These are phyloP conservation scores for Lutraria lutraria DNA, from an alignment of 2,888 invertebrate genomes.

Conservation along the genomic window DNA sequence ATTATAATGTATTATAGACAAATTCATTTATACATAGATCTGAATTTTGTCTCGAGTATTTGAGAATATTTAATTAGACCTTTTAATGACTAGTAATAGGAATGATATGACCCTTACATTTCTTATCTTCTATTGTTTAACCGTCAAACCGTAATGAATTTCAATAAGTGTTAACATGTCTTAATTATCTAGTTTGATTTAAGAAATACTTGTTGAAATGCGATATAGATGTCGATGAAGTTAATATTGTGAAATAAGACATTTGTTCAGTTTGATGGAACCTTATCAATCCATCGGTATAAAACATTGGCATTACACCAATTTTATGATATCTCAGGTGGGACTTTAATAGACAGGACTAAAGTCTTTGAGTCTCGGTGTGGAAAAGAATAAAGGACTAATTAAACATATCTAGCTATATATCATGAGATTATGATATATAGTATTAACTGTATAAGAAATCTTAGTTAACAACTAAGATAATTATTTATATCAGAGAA, in stretches of 20 bases:
- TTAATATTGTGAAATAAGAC: constrained; percentile 63
- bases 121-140: constrained; percentile 38
- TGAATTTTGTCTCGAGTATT: background rate
- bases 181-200: constrained; percentile 43
- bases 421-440: constrained; percentile 19
- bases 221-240: constrained; percentile 52
- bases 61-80: constrained; percentile 8
- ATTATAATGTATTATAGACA: background rate
- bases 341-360: constrained; percentile 21
- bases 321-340: constrained; percentile 43
- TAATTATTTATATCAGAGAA: background rate
- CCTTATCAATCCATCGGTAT: constrained; percentile 51
- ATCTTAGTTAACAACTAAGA: constrained; percentile 7
- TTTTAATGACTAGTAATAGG: constrained; percentile 15
- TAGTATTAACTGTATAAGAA: constrained; percentile 6
- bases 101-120: constrained; percentile 29
- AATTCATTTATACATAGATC: background rate
- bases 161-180: constrained; percentile 66
- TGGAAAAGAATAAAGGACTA: constrained; percentile 1
- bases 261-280: constrained; percentile 59
- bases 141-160: constrained; percentile 54
- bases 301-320: constrained; percentile 58
- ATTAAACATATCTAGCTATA: constrained; percentile 36
- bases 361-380: background rate
- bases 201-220: constrained; percentile 58